A percentile compares a stretch with the other conserved stretches of the same genome.
phyloP scores from a whole-genome alignment of 92 coral and sea anemone genomes.

The Diadumene lineata region DNA sequence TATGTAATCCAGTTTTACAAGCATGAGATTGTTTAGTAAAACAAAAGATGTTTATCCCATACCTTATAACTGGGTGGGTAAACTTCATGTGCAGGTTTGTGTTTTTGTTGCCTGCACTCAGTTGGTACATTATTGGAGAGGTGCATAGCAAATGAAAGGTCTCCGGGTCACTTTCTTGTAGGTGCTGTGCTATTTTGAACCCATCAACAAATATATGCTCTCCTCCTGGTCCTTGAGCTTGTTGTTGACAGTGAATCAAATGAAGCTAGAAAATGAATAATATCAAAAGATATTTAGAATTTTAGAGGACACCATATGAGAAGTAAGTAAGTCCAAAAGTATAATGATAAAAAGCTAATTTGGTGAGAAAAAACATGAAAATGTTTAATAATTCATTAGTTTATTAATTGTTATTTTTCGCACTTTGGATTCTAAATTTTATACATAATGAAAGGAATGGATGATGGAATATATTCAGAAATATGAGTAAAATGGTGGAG shows the following conservation, averaged over 20 bases:
- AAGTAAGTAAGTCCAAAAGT: too few species aligned
- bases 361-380: too few species aligned
- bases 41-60: too few species aligned
- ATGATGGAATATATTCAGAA: neutral
- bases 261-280: conserved; percentile 31
- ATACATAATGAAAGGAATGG: neutral
- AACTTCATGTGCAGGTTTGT: conserved; percentile 29
- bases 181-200: conserved; percentile 36
- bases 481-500: neutral
- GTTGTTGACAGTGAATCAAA: conserved; percentile 39
- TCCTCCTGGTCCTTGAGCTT: conserved; percentile 28
- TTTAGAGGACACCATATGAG: too few species aligned
- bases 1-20: too few species aligned
- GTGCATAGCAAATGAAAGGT: conserved; percentile 29
- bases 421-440: too few species aligned
- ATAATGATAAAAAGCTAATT: too few species aligned
- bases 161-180: conserved; percentile 38
- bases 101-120: conserved; percentile 33
- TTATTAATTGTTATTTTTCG: too few species aligned
- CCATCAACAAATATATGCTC: conserved; percentile 45
- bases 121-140: conserved; percentile 35
- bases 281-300: too few species aligned
- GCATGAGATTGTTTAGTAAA: too few species aligned
- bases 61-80: conserved; percentile 39
- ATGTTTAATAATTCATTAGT: too few species aligned